Percentiles rank a stretch among this genome's conserved stretches.
These are phyloP conservation scores for Taphrorychus bicolor DNA, from an alignment of 2,888 invertebrate genomes.

Conservation along the genomic window DNA sequence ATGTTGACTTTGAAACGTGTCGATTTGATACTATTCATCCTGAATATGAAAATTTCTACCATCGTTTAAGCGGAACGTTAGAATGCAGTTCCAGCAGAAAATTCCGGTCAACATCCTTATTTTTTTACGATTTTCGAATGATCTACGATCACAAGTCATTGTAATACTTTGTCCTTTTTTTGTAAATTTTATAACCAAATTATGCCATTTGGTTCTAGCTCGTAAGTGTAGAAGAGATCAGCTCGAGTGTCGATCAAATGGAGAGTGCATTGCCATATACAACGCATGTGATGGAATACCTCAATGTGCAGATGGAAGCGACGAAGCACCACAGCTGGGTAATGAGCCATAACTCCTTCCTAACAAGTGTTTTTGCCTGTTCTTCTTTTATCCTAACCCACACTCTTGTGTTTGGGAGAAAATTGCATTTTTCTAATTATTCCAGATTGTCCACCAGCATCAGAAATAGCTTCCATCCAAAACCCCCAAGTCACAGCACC, in stretches of 20 bases:
- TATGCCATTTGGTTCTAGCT: too few species aligned
- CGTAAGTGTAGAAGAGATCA: constrained; percentile 82
- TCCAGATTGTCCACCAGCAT: constrained; percentile 21
- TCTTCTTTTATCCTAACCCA: too few species aligned
- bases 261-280: constrained; percentile 93
- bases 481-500: constrained; percentile 11
- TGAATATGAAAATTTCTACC: neutral
- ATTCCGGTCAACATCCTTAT: too few species aligned
- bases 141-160: too few species aligned
- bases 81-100: too few species aligned
- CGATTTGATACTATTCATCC: neutral
- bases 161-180: neutral
- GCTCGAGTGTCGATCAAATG: constrained; percentile 84
- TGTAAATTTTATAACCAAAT: neutral
- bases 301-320: constrained; percentile 90
- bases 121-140: too few species aligned
- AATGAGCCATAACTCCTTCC: neutral
- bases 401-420: too few species aligned
- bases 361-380: neutral
- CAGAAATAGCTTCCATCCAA: constrained; percentile 2
- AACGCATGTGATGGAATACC: constrained; percentile 95
- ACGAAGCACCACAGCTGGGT: constrained; percentile 85
- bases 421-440: too few species aligned
- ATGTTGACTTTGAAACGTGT: too few species aligned
- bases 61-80: too few species aligned